Evolutionary conservation across 2,888 invertebrate species (phyloP).

Genomic region (Nomada ruficornis): DNA sequence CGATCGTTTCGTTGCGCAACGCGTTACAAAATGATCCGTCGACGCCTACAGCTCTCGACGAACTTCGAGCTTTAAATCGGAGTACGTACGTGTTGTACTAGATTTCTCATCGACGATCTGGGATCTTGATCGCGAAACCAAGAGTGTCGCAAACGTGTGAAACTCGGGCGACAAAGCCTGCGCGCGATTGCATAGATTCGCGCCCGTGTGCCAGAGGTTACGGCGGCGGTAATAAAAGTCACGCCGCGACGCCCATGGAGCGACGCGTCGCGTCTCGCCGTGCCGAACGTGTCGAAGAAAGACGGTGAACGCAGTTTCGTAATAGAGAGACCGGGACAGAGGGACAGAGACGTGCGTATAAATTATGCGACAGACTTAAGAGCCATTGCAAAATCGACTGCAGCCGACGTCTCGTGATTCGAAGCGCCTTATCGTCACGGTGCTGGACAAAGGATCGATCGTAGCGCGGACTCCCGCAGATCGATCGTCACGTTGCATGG

Average conservation of each 20-base stretch:
- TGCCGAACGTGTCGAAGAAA: slow-evolving; percentile 13
- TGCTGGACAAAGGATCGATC: slow-evolving; percentile 73
- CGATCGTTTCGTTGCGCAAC: neutral
- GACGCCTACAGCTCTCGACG: neutral
- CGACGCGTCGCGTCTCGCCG: neutral
- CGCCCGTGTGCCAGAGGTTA: slow-evolving; percentile 50
- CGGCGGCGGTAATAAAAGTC: slow-evolving; percentile 65
- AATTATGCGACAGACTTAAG: slow-evolving; percentile 74
- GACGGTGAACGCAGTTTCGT: slow-evolving; percentile 47
- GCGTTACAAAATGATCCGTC: slow-evolving; percentile 7
- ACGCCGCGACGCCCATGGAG: slow-evolving; percentile 45
- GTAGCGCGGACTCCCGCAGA: slow-evolving; percentile 46
- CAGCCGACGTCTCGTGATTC: slow-evolving; percentile 72
- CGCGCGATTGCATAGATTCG: slow-evolving; percentile 4
- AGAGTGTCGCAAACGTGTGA: slow-evolving; percentile 62
- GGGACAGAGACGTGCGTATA: slow-evolving; percentile 59
- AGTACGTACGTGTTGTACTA: no score
- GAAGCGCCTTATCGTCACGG: slow-evolving; percentile 72
- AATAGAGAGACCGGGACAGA: slow-evolving; percentile 30
- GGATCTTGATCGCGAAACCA: slow-evolving; percentile 11
- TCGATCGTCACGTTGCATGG: slow-evolving; percentile 53
- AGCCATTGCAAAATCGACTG: slow-evolving; percentile 74
- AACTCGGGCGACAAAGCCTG: slow-evolving; percentile 54
- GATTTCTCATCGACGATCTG: neutral
- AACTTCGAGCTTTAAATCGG: neutral